Evolutionary conservation across 2,888 invertebrate species (phyloP).

Genomic region (Anthophora plumipes): DNA sequence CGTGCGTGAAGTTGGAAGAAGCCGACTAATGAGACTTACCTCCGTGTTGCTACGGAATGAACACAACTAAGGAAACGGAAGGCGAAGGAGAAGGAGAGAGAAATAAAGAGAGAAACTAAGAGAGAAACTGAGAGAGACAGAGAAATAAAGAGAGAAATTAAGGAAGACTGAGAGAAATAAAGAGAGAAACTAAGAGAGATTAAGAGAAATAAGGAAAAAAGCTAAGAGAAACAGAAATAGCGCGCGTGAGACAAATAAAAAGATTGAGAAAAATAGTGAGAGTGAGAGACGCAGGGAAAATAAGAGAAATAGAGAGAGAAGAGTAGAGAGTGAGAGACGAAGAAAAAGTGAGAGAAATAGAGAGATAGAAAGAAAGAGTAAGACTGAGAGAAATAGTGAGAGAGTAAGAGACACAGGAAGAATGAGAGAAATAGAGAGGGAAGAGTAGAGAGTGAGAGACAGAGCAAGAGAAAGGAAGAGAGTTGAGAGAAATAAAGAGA

Average conservation of each 20-base stretch:
- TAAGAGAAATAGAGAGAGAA: too few relatives aligned
- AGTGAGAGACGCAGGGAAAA: too few relatives aligned
- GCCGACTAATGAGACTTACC: constrained; percentile 69
- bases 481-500: constrained; percentile 18
- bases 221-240: too few relatives aligned
- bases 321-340: neutral
- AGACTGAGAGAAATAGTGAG: too few relatives aligned
- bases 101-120: too few relatives aligned
- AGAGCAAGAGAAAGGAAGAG: constrained; percentile 2
- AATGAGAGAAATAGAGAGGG: constrained; percentile 13
- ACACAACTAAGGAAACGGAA: constrained; percentile 6
- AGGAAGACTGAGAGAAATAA: too few relatives aligned
- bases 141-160: too few relatives aligned
- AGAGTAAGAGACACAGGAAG: constrained; percentile 3
- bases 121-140: too few relatives aligned
- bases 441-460: too few relatives aligned
- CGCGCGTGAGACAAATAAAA: constrained; percentile 11
- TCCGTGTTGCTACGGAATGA: constrained; percentile 36
- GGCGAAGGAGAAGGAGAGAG: neutral
- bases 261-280: constrained; percentile 19
- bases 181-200: neutral
- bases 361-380: neutral
- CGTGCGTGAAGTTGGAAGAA: constrained; percentile 69
- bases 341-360: constrained; percentile 21
- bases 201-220: neutral